phyloP scores from a whole-genome alignment of 92 coral and sea anemone species.

The Isaurus tuberculatus region DNA sequence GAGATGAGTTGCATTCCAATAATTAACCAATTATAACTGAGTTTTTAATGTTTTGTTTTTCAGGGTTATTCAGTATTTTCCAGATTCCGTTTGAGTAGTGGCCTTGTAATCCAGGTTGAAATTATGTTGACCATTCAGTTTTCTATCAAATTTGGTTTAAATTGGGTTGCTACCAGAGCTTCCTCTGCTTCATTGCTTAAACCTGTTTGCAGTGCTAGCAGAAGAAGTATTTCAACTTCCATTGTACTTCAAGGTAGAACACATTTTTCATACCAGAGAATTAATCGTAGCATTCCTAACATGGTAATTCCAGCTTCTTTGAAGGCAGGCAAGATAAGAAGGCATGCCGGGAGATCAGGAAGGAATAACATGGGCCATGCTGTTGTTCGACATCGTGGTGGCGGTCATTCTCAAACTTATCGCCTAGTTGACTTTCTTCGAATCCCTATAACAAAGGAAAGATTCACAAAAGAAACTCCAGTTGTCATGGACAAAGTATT shows the following conservation, averaged over 20 bases:
- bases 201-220: slow-evolving; percentile 47
- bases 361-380: slow-evolving; percentile 87
- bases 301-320: slow-evolving; percentile 88
- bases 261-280: slow-evolving; percentile 81
- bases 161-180: slow-evolving; percentile 10
- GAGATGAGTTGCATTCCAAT: too few species aligned
- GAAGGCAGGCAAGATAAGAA: slow-evolving; percentile 85
- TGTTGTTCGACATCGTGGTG: slow-evolving; percentile 92
- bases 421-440: slow-evolving; percentile 92
- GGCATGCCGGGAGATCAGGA: slow-evolving; percentile 87
- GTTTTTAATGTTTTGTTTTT: not conserved
- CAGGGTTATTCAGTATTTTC: not conserved
- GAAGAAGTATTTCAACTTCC: slow-evolving; percentile 73
- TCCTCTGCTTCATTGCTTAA: not conserved
- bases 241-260: slow-evolving; percentile 77
- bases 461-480: slow-evolving; percentile 28
- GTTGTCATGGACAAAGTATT: slow-evolving; percentile 83
- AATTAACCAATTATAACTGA: too few species aligned
- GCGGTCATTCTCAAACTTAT: slow-evolving; percentile 95
- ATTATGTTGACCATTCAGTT: slow-evolving; percentile 2
- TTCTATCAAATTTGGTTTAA: slow-evolving; percentile 10
- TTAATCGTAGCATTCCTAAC: slow-evolving; percentile 85
- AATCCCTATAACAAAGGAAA: slow-evolving; percentile 62
- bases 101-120: not conserved
- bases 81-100: not conserved